Evolutionary conservation across 2,113 vertebrate genomes (phyloP), one percentile per base, ranked within the genome.

Genomic region (crab-eating macaque (Macaca fascicularis)): DNA sequence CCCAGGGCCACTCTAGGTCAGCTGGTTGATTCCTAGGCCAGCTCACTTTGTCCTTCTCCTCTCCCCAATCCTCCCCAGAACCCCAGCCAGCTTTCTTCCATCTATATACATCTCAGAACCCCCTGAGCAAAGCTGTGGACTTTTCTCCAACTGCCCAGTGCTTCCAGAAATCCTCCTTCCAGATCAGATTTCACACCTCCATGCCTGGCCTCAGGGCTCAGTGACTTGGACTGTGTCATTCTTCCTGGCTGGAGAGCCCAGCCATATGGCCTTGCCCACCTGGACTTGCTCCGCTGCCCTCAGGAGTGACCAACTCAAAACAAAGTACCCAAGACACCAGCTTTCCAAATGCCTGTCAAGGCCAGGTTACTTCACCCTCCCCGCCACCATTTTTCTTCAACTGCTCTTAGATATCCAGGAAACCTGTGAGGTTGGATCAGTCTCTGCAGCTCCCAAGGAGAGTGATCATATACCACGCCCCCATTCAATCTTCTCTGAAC

Each of bases 381-480:
- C 30, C 38, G 1, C 59, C 69, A 14, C 32, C 32, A 45, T 27
- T 75, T 64, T n/a, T 40, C 55, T 32, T n/a, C 55, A 61, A 3
- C 43, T 57, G 23, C 40, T 69, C 80, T 64, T 64, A 72, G 69
- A 45, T 12, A 67, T 79, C 84, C 76, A 76, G 45, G 61, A 93
- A 5, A 50, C 30, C 52, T 19, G 2, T 52, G 27, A 55, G 7
- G 8, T 30, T 5, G 4, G 22, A 22, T 10, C 38, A 38, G 55
- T 13, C 61, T 84, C 48, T 95, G 23, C 8, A 52, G 12, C 22
- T 40, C 57, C 75, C 20, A 27, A 9, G 30, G 67, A 94, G 14
- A 52, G 4, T 14, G n/a, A 40, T 8, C n/a, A 40, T 0, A 2
- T 3, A 1, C 57, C 8, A 8, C 8, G 32, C n/a, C 16, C 75